Base-by-base conservation (phyloP, 2,113 vertebrate species). In the Laticauda laticaudata region DNA sequence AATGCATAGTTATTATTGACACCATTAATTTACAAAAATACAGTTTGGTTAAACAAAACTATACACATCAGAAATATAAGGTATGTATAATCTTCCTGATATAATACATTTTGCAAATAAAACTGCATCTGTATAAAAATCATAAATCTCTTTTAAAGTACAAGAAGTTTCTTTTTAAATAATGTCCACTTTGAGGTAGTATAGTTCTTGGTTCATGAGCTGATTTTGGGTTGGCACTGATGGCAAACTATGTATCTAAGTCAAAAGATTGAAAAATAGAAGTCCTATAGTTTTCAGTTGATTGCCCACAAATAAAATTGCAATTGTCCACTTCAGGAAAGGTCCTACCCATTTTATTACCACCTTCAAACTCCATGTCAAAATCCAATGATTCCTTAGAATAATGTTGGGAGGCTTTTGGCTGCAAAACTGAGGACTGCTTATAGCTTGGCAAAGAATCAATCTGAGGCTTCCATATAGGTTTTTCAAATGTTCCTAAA, bases 401-500 rank as follows among this genome's bases (percentile, higher is more conserved):
- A 96, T 98, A 98, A 95, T 97, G 96, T 10, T 91, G 95, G 53
- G 97, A 97, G 5, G 94, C 91, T 95, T 97, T 97, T 23, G 95
- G 95, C 0, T 97, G 98, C 93, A 96, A 96, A 93, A 95, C 34
- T 64, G 94, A 93, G 39, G 45, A 90, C 89, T 95, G 96, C 54
- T 89, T 96, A 91, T 96, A 97, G 89, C 96, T 97, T 21, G 97
- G 93, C 93, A 97, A 94, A 6, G 97, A 95, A 20, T 98, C 98
- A 93, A 97, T 96, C 55, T 97, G 98, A 69, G 98, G 97, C 94
- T 97, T 98, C 98, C 98, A 98, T 69, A 98, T 97, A 92, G 98
- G 96, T 94, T 99, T 99, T 90, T 99, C 99, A 97, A 99, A 99
- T 3, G 99, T 99, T 90, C 99, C 99, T 99, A 51, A 96, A 96